phyloP scores from a whole-genome alignment of 1,140 invertebrate species.

The Formica exsecta region DNA sequence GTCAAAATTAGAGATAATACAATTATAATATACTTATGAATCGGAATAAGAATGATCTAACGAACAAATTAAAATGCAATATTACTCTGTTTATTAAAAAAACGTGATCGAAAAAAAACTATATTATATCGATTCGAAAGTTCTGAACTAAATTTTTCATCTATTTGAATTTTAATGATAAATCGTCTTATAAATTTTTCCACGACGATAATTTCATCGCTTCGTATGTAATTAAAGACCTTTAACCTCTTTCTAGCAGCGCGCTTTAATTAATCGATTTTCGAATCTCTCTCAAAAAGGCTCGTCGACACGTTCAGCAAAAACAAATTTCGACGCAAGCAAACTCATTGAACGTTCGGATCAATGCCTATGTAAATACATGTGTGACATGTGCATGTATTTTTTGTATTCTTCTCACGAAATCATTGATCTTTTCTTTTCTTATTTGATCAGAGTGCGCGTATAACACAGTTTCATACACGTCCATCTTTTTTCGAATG shows the following conservation, averaged over 20 bases:
- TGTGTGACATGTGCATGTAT: background rate
- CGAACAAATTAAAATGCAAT: background rate
- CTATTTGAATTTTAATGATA: background rate
- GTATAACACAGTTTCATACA: background rate
- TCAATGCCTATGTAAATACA: background rate
- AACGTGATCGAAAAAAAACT: background rate
- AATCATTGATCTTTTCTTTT: constrained; percentile 16
- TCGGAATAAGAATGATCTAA: background rate
- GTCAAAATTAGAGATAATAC: background rate
- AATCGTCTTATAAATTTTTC: background rate
- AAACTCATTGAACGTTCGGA: constrained; percentile 11
- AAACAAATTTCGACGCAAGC: constrained; percentile 27
- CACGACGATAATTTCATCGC: background rate
- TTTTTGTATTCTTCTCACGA: background rate
- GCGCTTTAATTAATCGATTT: constrained; percentile 2
- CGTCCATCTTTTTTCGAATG: background rate
- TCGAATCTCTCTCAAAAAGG: background rate
- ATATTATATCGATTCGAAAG: background rate
- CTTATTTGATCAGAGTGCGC: background rate
- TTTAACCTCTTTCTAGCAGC: background rate
- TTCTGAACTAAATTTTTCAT: background rate
- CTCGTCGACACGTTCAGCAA: background rate
- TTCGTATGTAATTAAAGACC: constrained; percentile 10
- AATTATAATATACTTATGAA: background rate
- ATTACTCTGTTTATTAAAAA: background rate